Conservation (phyloP, 2,888 invertebrate genomes). For the Xanthia icteritia region DNA sequence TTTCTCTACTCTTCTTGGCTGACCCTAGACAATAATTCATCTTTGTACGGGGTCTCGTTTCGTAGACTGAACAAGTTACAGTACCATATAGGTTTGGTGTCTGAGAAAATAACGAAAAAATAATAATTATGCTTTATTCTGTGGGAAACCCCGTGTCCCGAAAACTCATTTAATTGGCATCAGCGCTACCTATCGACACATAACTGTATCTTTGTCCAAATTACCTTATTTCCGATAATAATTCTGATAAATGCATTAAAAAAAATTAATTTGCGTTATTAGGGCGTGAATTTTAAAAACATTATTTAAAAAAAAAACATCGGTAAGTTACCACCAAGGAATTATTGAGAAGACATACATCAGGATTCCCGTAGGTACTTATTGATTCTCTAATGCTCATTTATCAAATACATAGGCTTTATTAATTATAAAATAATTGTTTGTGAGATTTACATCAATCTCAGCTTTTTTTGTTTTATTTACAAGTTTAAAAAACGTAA, state of each 20-base stretch:
- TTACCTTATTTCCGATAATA: not conserved
- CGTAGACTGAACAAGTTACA: not conserved
- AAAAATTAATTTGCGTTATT: no score
- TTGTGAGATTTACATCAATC: not conserved
- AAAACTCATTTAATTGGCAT: not conserved
- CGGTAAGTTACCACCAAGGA: not conserved
- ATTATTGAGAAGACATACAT: not conserved
- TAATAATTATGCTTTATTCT: not conserved
- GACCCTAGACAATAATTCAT: not conserved
- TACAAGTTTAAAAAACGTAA: no score
- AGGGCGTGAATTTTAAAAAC: not conserved
- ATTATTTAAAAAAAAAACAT: not conserved
- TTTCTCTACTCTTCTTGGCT: no score
- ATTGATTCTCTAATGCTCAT: not conserved
- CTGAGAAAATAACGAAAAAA: not conserved
- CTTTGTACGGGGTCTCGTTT: not conserved
- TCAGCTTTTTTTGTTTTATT: not conserved
- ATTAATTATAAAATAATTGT: not conserved
- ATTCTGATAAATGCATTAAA: not conserved
- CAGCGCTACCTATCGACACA: conserved; percentile 41
- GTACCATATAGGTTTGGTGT: not conserved
- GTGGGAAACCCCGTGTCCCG: not conserved
- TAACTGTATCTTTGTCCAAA: not conserved
- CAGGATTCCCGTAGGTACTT: not conserved
- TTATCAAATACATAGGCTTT: no score